Percentiles rank a stretch among this genome's conserved stretches.
Conservation (phyloP, 2,797 vertebrate genomes). For the Melanotaenia boesemani region DNA sequence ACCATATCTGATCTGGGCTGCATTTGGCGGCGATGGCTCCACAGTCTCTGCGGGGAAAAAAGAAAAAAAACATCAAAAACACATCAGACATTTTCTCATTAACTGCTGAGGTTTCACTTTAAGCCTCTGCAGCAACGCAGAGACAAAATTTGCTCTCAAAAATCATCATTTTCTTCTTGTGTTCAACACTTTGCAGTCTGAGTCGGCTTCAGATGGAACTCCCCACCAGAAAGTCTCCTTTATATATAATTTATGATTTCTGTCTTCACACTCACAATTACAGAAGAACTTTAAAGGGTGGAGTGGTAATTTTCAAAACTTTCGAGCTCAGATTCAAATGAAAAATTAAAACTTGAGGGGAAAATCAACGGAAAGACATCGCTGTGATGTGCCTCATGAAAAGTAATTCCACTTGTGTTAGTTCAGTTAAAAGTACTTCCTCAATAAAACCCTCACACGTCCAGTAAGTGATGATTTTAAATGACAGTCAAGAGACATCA, state of each 20-base stretch:
- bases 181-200: not conserved
- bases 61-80: conserved; percentile 49
- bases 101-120: not conserved
- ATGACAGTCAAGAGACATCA: not conserved
- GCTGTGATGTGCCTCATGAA: not conserved
- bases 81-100: conserved; percentile 18
- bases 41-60: conserved; percentile 84
- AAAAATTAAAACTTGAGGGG: not conserved
- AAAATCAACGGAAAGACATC: not conserved
- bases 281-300: not conserved
- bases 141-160: not conserved
- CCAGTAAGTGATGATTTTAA: not conserved
- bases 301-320: not conserved
- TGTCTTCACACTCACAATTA: not conserved
- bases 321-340: not conserved
- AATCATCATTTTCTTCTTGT: not conserved
- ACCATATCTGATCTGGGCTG: conserved; percentile 93
- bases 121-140: not conserved
- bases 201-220: not conserved
- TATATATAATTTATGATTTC: not conserved
- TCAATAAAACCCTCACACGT: not conserved
- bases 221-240: not conserved
- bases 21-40: conserved; percentile 87
- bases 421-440: no score
- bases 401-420: not conserved